phyloP scores from a whole-genome alignment of 2,113 vertebrate genomes.

The Talpa occidentalis region DNA sequence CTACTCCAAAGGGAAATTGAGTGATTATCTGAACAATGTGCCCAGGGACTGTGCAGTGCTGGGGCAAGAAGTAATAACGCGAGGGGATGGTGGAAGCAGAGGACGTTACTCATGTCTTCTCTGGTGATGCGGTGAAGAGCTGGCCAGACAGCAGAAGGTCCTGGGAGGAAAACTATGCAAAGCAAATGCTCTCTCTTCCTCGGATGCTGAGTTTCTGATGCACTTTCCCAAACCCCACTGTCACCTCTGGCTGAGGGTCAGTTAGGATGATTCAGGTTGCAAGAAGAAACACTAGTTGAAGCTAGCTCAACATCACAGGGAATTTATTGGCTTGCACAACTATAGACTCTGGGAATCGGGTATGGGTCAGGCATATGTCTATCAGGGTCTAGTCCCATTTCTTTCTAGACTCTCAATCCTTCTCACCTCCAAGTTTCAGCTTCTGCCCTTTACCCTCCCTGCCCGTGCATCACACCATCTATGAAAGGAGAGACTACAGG shows the following conservation, averaged over 20 bases:
- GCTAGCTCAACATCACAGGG: neutral
- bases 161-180: neutral
- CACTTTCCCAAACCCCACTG: neutral
- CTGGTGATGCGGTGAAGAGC: neutral
- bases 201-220: neutral
- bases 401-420: neutral
- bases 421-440: accelerated
- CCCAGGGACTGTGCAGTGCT: neutral
- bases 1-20: neutral
- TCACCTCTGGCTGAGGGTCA: neutral
- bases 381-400: neutral
- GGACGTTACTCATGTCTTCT: neutral
- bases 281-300: neutral
- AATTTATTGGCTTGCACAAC: neutral
- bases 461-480: no score
- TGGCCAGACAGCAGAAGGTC: neutral
- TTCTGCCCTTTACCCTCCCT: no score
- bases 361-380: neutral
- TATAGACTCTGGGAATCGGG: neutral
- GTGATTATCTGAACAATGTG: constrained; percentile 33
- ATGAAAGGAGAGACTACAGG: no score
- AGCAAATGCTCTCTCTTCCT: neutral
- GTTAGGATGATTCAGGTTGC: neutral
- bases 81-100: neutral
- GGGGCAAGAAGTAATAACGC: neutral